Percentiles rank a stretch among this genome's conserved stretches.
phyloP scores from a whole-genome alignment of 92 coral and sea anemone species.

The Palythoa grandis region DNA sequence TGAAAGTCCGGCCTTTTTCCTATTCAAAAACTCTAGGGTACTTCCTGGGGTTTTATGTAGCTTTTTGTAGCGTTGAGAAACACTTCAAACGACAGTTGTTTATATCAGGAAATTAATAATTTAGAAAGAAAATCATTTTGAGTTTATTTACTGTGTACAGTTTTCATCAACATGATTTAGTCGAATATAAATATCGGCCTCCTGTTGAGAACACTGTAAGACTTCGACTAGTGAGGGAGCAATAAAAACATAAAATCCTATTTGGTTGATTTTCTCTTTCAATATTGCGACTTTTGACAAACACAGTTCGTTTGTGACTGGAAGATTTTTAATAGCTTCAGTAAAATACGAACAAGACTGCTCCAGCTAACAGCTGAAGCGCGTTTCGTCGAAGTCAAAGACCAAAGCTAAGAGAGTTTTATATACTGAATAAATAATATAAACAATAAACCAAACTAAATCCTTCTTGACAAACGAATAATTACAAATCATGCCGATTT shows the following conservation, averaged over 20 bases:
- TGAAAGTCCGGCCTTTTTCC: background rate
- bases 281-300: background rate
- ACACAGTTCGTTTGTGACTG: background rate
- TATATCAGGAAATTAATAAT: slow-evolving; percentile 27
- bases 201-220: slow-evolving; percentile 1
- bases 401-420: background rate
- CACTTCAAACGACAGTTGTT: background rate
- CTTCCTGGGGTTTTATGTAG: background rate
- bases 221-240: background rate
- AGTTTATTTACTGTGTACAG: background rate
- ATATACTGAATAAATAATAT: background rate
- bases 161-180: background rate
- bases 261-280: background rate
- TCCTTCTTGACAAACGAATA: background rate
- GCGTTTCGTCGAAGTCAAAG: slow-evolving; percentile 1
- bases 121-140: slow-evolving; percentile 13
- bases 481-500: background rate
- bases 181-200: slow-evolving; percentile 13
- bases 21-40: background rate
- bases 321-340: background rate
- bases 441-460: slow-evolving; percentile 19
- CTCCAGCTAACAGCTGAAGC: slow-evolving; percentile 19
- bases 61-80: background rate
- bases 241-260: background rate
- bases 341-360: background rate